Evolutionary conservation across 2,113 vertebrate species (phyloP).

Genomic region (Meles meles): DNA sequence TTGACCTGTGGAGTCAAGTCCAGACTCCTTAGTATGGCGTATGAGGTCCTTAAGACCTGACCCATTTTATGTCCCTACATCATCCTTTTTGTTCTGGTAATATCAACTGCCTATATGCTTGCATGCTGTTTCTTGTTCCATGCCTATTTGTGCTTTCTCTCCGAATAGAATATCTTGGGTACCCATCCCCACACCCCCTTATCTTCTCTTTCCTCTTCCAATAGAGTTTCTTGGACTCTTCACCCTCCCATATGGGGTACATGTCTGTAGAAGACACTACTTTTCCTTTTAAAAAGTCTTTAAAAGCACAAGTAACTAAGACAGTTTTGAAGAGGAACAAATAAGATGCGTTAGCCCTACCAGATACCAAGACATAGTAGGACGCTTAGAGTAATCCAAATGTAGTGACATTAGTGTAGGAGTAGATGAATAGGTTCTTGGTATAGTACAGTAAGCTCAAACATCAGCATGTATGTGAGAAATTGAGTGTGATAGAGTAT

Average conservation of each 20-base stretch:
- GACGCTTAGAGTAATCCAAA: background rate
- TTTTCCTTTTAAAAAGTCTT: background rate
- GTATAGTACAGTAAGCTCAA: background rate
- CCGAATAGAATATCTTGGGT: background rate
- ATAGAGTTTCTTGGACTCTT: background rate
- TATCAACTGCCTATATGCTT: background rate
- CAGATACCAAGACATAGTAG: background rate
- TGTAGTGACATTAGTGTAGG: background rate
- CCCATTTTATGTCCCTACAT: background rate
- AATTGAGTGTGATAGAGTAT: background rate
- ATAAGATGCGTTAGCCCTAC: background rate
- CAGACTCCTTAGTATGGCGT: background rate
- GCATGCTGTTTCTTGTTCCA: background rate
- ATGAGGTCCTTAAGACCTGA: background rate
- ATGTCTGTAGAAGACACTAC: background rate
- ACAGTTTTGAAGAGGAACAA: slow-evolving; percentile 23
- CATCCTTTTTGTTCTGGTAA: background rate
- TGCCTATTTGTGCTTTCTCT: background rate
- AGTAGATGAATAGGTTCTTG: background rate
- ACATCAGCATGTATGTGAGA: background rate
- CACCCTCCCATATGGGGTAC: background rate
- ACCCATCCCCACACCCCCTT: too few species aligned
- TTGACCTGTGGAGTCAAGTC: background rate
- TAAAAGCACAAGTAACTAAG: background rate
- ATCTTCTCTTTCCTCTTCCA: background rate